Percentiles rank a stretch among this genome's conserved stretches.
Evolutionary conservation across 2,113 vertebrate species (phyloP).

Genomic region (Gallinago paraguaiae): DNA sequence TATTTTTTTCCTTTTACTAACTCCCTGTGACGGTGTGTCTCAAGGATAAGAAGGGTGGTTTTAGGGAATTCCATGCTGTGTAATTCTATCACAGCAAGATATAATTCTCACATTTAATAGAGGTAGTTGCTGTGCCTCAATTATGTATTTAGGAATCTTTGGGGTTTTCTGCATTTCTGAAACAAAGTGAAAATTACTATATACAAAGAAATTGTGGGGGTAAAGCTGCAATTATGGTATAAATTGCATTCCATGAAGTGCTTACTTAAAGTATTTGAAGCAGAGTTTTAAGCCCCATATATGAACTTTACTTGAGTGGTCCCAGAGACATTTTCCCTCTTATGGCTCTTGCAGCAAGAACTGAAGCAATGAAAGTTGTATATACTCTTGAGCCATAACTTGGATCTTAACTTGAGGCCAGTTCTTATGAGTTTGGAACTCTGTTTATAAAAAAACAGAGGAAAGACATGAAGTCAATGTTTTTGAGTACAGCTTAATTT

Average conservation of each 20-base stretch:
- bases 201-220: not conserved
- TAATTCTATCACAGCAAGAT: not conserved
- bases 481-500: not conserved
- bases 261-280: not conserved
- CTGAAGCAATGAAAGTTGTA: not conserved
- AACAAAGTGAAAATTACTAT: not conserved
- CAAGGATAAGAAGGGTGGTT: not conserved
- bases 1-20: not conserved
- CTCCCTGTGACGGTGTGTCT: not conserved
- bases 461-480: not conserved
- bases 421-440: not conserved
- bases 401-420: not conserved
- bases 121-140: not conserved
- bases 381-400: not conserved
- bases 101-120: not conserved
- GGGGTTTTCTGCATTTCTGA: not conserved
- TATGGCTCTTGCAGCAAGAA: not conserved
- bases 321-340: not conserved
- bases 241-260: not conserved
- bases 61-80: not conserved
- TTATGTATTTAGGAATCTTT: not conserved
- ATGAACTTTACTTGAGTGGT: not conserved
- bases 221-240: not conserved
- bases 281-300: not conserved
- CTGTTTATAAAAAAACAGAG: not conserved